Evolutionary conservation across 2,888 invertebrate genomes (phyloP).

Genomic region (Nasonovia ribisnigri): DNA sequence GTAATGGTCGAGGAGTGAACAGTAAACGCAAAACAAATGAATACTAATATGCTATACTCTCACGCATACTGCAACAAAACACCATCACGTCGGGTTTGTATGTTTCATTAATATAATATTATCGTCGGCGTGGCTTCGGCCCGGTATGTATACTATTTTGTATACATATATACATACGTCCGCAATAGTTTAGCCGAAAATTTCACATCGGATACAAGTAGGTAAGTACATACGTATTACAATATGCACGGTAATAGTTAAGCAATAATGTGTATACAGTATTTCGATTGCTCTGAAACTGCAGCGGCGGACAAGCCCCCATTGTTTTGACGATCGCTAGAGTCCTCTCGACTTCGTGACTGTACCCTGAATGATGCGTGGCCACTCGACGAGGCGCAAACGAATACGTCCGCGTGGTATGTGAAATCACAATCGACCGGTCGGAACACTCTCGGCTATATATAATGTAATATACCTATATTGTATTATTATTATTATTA

Average conservation of each 20-base stretch:
- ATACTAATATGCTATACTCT: not conserved
- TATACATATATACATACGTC: not conserved
- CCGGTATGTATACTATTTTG: not conserved
- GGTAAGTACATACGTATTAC: not conserved
- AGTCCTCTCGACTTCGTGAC: constrained; percentile 48
- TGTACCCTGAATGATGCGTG: constrained; percentile 13
- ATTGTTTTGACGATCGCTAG: constrained; percentile 58
- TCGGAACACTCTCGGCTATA: constrained; percentile 35
- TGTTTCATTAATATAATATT: not conserved
- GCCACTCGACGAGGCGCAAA: constrained; percentile 36
- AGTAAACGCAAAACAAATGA: not conserved
- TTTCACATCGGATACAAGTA: constrained; percentile 27
- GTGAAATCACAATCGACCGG: constrained; percentile 44
- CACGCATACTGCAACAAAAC: not conserved
- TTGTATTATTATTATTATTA: not conserved
- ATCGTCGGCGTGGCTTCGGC: not conserved
- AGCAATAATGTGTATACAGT: not conserved
- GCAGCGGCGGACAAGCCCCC: not conserved
- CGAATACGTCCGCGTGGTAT: constrained; percentile 24
- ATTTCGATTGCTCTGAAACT: constrained; percentile 1
- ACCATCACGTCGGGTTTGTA: not conserved
- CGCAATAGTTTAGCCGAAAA: not conserved
- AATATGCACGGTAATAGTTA: not conserved
- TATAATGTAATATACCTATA: too few species aligned
- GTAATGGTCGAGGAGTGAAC: not conserved